These are phyloP conservation scores for Tinea semifulvella DNA, from an alignment of 2,888 invertebrate genomes.

Conservation along the genomic window DNA sequence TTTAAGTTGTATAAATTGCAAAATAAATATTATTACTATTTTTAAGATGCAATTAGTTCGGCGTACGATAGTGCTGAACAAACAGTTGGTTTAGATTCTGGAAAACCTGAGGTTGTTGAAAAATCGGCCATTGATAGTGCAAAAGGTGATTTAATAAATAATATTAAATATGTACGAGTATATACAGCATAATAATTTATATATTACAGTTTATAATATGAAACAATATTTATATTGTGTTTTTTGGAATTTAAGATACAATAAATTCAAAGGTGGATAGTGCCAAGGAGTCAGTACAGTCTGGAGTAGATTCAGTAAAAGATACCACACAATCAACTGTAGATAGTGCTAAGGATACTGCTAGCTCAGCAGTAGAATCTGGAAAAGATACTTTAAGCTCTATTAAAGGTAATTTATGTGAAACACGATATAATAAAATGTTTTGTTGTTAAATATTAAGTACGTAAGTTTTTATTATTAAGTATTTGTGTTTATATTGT, in stretches of 20 bases:
- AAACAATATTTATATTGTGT: neutral
- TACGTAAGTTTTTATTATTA: neutral
- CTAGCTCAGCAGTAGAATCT: neutral
- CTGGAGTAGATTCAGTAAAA: slow-evolving; percentile 31
- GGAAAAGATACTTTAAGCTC: slow-evolving; percentile 10
- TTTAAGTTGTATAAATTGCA: too few species aligned
- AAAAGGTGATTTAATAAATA: too few species aligned
- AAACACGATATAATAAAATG: too few species aligned
- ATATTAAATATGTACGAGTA: neutral
- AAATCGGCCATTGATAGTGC: too few species aligned
- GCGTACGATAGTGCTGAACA: slow-evolving; percentile 32
- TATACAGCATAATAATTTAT: neutral
- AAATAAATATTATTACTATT: too few species aligned
- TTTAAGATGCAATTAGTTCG: too few species aligned
- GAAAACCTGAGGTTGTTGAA: slow-evolving; percentile 30
- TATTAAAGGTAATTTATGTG: slow-evolving; percentile 7
- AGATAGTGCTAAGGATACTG: slow-evolving; percentile 11
- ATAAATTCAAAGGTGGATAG: slow-evolving; percentile 30
- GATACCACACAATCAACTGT: slow-evolving; percentile 1
- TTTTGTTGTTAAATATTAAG: neutral
- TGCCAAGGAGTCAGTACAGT: slow-evolving; percentile 26
- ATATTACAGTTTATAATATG: too few species aligned
- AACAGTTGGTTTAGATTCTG: slow-evolving; percentile 38
- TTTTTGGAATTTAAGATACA: neutral
- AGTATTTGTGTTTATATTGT: neutral